These are phyloP conservation scores for Lordiphosa andalusiaca DNA, from an alignment of 2,888 invertebrate species.

Conservation along the genomic window DNA sequence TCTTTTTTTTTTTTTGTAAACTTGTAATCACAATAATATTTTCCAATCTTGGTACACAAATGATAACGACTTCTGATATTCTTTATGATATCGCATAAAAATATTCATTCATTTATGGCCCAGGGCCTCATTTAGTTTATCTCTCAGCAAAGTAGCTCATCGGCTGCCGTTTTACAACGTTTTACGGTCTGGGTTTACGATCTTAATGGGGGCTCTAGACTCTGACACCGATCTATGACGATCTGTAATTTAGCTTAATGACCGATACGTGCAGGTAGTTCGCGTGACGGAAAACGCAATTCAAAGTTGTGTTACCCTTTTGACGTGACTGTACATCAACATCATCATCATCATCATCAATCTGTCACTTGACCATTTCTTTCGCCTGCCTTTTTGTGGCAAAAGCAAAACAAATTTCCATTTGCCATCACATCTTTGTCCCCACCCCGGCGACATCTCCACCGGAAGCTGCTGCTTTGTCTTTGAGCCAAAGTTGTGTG, in stretches of 20 bases:
- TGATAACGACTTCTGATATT: too few species aligned
- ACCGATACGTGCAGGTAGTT: constrained; percentile 23
- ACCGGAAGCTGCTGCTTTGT: constrained; percentile 40
- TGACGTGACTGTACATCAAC: constrained; percentile 19
- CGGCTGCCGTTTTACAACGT: constrained; percentile 21
- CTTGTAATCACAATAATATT: too few species aligned
- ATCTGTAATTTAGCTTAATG: constrained; percentile 23
- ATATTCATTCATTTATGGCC: too few species aligned
- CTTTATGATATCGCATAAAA: too few species aligned
- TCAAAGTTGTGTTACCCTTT: constrained; percentile 4
- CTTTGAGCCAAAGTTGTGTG: constrained; percentile 51
- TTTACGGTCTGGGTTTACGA: too few species aligned
- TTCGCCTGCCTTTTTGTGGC: constrained; percentile 7
- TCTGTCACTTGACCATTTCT: constrained; percentile 39
- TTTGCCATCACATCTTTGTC: constrained; percentile 33
- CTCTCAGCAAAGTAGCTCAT: constrained; percentile 8
- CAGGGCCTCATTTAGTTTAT: constrained; percentile 14
- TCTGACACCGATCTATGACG: constrained; percentile 3
- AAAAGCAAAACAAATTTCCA: constrained; percentile 55
- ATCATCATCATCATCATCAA: constrained; percentile 33
- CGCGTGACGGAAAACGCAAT: constrained; percentile 4
- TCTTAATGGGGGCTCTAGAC: too few species aligned
- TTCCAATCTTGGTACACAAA: too few species aligned
- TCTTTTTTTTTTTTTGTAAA: too few species aligned
- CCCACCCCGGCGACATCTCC: constrained; percentile 8